Base-by-base conservation (phyloP, 1,140 invertebrate genomes). In the Bombus cullumanus region DNA sequence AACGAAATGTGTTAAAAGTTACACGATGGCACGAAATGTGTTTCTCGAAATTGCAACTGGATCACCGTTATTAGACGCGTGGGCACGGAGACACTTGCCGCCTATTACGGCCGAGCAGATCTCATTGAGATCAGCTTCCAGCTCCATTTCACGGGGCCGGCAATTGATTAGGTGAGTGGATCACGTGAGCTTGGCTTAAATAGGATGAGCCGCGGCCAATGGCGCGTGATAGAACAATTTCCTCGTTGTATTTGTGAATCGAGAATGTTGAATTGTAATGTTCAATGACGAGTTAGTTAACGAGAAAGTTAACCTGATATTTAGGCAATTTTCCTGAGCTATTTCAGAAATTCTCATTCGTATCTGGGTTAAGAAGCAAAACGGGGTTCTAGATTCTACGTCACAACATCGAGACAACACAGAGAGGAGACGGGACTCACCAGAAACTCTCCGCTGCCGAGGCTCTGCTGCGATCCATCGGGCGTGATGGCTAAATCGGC, bases 381-480 rank as follows among this genome's bases (percentile, higher is more conserved):
- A 34, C 25, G 25, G 28, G n/a, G 18, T 53, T 53, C 18, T 53
- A 53, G 0, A 34, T 64, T 62, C 57, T 82, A 82, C 53, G 57
- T 73, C 71, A 86, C 83, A 76, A 89, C 87, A 88, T 8, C 39
- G 59, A 88, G n/a, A 88, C 43, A 62, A 66, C 86, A 64, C n/a
- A 66, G 64, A 34, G 31, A 66, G 62, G n/a, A 66, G 37, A 74
- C 13, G 47, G 15, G 39, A 92, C 93, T 94, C 86, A 94, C 93
- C 93, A 93, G 69, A 81, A 92, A 93, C 76, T 93, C 93, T 18
- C 85, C 89, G 66, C 93, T 94, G 41, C 90, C 93, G 18, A 94
- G 90, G 81, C 93, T 94, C 86, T 94, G 93, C 71, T 93, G 92
- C 13, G 93, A 94, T 13, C 93, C 93, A 9, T 85, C 89, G 0